These are phyloP conservation scores for Drosophila parthenogenetica DNA, from an alignment of 2,888 invertebrate species.

Conservation along the genomic window DNA sequence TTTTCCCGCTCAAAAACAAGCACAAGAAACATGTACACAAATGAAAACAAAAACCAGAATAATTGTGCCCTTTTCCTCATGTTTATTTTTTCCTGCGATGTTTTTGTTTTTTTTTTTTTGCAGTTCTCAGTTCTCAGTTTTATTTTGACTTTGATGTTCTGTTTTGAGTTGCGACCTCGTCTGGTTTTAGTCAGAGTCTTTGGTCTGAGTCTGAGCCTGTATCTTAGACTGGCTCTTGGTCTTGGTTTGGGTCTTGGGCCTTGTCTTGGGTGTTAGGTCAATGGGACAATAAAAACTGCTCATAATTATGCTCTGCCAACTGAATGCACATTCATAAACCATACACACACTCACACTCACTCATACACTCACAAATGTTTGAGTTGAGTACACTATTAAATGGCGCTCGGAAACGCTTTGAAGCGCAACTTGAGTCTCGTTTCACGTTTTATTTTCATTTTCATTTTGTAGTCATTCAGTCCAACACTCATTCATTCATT, in stretches of 20 bases:
- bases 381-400: conserved; percentile 43
- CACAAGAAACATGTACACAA: conserved; percentile 5
- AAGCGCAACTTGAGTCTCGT: conserved; percentile 25
- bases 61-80: conserved; percentile 34
- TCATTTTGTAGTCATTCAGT: conserved; percentile 16
- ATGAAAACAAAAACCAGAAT: conserved; percentile 21
- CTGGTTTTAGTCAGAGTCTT: conserved; percentile 23
- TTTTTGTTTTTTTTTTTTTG: not conserved
- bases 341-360: conserved; percentile 6
- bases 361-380: not conserved
- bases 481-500: conserved; percentile 3
- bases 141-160: conserved; percentile 23
- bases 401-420: conserved; percentile 40
- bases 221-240: conserved; percentile 13
- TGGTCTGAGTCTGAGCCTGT: conserved; percentile 8
- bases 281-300: conserved; percentile 73
- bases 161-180: conserved; percentile 27
- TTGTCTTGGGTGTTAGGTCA: conserved; percentile 71
- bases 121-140: conserved; percentile 18
- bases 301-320: conserved; percentile 55
- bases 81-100: conserved; percentile 9
- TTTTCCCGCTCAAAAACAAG: conserved; percentile 30
- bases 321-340: conserved; percentile 29
- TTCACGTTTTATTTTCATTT: not conserved
- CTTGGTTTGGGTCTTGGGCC: conserved; percentile 23